Conservation (phyloP, 1,140 invertebrate genomes). For the Caerostris extrusa region DNA sequence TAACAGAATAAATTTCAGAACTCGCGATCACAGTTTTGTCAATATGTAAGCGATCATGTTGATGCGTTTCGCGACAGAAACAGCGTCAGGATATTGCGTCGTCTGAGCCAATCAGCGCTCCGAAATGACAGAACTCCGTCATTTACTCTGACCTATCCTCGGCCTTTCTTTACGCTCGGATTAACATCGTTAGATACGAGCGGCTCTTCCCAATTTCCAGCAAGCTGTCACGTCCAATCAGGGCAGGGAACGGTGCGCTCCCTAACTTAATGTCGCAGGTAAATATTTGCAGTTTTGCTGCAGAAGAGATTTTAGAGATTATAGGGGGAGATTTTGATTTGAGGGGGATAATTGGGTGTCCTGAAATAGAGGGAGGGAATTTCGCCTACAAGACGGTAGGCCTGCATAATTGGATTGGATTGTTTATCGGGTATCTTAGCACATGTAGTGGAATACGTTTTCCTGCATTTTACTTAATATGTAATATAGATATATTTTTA, state of each 20-base stretch:
- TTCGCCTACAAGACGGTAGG: background rate
- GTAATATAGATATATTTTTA: too few relatives aligned
- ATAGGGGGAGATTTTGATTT: background rate
- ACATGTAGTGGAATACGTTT: too few relatives aligned
- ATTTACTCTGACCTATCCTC: background rate
- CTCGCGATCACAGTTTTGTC: too few relatives aligned
- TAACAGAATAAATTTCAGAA: too few relatives aligned
- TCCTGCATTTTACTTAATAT: too few relatives aligned
- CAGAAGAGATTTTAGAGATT: background rate
- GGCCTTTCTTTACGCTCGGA: conserved; percentile 3
- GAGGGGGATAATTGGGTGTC: background rate
- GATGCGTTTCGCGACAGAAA: background rate
- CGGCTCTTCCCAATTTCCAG: background rate
- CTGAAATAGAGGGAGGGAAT: background rate
- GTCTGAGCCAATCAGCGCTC: background rate
- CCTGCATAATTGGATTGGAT: too few relatives aligned
- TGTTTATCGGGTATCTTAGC: too few relatives aligned
- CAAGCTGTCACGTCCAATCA: background rate
- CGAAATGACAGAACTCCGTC: background rate
- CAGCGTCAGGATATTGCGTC: background rate
- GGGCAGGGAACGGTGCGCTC: background rate
- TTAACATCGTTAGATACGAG: background rate
- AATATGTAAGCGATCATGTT: too few relatives aligned
- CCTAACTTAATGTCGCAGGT: background rate
- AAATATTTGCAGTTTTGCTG: conserved; percentile 9